Base-by-base conservation (phyloP, 2,113 vertebrate species). In the Seriola quinqueradiata region DNA sequence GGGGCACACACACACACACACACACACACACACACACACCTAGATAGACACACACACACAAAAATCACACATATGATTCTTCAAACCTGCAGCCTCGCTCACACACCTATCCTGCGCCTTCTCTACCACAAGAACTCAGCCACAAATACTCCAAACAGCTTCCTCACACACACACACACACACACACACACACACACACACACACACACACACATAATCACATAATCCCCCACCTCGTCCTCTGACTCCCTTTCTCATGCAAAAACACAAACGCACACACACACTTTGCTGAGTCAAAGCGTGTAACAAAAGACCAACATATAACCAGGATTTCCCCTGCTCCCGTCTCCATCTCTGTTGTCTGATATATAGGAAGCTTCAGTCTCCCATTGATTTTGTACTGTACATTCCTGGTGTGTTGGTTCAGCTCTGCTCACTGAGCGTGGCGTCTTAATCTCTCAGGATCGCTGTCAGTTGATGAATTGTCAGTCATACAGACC, bases 281-380 rank as follows among this genome's bases (percentile, higher is more conserved):
- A 40, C 60, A 52, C 64, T 79, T 44, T 86, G 82, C 91, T 87
- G 90, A 90, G 88, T 92, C 90, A 89, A 79, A 63, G 77, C 1
- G 1, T 23, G 57, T 59, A 63, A 89, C 64, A 81, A 81, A 85
- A 82, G 68, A 70, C 28, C 55, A 75, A 81, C 86, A 78, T 83
- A 82, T 59, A 85, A 79, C 38, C 68, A 78, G 78, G 80, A 77
- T 87, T 82, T 81, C 80, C 65, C 54, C 19, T 4, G 48, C 71
- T 14, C 54, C 77, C 71, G 69, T 84, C 68, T 84, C 71, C 66
- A 70, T 77, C 76, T 66, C 63, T 82, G 74, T 58, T 75, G 63
- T 61, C 77, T 90, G 90, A 89, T 87, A 68, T 86, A 90, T 84
- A 76, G 80, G 86, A 85, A 76, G 84, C 89, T 87, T 90, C 88